phyloP scores from a whole-genome alignment of 2,888 invertebrate genomes.

The Eucera pruinosa region DNA sequence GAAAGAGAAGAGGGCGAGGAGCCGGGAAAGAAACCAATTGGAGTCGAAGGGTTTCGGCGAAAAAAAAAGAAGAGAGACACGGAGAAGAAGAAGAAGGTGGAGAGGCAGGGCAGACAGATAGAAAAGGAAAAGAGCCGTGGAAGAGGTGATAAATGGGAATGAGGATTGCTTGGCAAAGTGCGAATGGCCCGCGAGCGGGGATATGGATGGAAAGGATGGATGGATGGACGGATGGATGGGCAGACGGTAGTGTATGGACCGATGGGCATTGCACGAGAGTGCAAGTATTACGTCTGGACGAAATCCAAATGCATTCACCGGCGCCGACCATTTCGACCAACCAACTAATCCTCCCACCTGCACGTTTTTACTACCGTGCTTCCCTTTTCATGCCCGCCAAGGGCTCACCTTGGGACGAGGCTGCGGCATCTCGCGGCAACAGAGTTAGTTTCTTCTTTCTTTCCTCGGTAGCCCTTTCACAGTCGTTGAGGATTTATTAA shows the following conservation, averaged over 20 bases:
- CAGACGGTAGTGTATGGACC: conserved; percentile 62
- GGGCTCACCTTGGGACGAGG: conserved; percentile 37
- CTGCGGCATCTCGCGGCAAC: conserved; percentile 18
- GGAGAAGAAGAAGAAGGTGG: conserved; percentile 48
- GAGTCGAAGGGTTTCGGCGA: conserved; percentile 75
- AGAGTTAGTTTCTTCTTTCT: background rate
- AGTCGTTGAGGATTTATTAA: conserved; percentile 17
- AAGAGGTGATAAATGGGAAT: conserved; percentile 82
- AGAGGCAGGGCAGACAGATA: conserved; percentile 66
- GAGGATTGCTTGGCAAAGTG: conserved; percentile 82
- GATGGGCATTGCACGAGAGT: conserved; percentile 65
- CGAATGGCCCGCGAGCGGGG: conserved; percentile 75
- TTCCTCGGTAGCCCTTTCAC: conserved; percentile 18
- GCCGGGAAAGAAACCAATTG: conserved; percentile 76
- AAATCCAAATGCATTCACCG: conserved; percentile 73
- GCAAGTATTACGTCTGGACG: conserved; percentile 66
- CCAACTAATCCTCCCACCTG: conserved; percentile 68
- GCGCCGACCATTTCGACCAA: conserved; percentile 48
- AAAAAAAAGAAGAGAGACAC: conserved; percentile 53
- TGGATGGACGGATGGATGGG: conserved; percentile 66
- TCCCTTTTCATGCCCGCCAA: conserved; percentile 42
- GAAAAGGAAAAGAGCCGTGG: conserved; percentile 70
- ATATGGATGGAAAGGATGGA: conserved; percentile 70
- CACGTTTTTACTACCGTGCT: conserved; percentile 59
- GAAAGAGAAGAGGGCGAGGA: conserved; percentile 38